A percentile compares a stretch with the other conserved stretches of the same genome.
Evolutionary conservation across 2,113 vertebrate genomes (phyloP).

Genomic region (Propithecus coquereli): DNA sequence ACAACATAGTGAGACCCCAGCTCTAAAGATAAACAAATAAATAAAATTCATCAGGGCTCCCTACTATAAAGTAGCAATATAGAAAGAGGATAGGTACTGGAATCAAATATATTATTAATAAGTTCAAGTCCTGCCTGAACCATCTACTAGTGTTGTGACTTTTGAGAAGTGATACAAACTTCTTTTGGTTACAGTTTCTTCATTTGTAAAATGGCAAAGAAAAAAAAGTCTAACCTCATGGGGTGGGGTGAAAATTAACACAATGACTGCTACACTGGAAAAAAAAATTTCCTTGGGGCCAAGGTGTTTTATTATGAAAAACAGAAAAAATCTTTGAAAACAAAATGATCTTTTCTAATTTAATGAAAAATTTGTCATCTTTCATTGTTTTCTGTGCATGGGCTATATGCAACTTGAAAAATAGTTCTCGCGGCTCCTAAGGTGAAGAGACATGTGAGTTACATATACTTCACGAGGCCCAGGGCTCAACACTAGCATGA

Average conservation of each 20-base stretch:
- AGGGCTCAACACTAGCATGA: no score
- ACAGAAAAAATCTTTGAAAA: no score
- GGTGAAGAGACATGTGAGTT: no score
- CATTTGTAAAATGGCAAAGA: constrained; percentile 2
- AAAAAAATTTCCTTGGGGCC: no score
- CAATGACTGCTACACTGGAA: no score
- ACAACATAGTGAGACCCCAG: not conserved
- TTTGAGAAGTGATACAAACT: not conserved
- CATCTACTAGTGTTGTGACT: not conserved
- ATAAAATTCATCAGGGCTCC: not conserved
- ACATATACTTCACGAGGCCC: no score
- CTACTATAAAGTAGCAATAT: not conserved
- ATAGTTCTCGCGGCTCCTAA: no score
- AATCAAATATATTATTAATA: not conserved
- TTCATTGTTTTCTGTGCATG: no score
- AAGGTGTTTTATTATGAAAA: no score
- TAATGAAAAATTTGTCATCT: no score
- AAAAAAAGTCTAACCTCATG: not conserved
- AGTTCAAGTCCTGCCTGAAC: not conserved
- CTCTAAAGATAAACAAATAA: not conserved
- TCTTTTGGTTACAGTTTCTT: not conserved
- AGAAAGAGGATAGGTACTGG: not conserved
- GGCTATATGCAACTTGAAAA: no score
- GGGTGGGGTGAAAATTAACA: not conserved
- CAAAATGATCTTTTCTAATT: no score